Evolutionary conservation across 1,140 invertebrate genomes (phyloP), one percentile per base, ranked within the genome.

Genomic region (Leptinotarsa defecta): DNA sequence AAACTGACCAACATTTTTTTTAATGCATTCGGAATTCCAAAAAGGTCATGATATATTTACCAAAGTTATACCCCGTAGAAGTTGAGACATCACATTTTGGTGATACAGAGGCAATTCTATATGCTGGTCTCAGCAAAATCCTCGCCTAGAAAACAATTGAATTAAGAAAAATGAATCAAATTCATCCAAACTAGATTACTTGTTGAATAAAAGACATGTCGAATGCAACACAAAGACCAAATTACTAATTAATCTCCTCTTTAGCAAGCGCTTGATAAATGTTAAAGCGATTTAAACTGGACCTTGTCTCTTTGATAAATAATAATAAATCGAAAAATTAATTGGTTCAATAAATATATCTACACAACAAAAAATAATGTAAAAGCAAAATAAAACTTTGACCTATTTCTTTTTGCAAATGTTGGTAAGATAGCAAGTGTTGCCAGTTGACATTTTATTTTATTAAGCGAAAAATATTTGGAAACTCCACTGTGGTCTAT

Each of bases 31-130:
- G 1, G 13, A 11, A 11, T 43, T 43, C 34, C 34, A 43, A 43
- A 43, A 43, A 43, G 8, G 11, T 43, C 34, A 43, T 43, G 8
- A 43, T 43, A 72, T 70, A 15, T 22, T 70, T 70, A 70, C 68
- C 68, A 70, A 70, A 70, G 20, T 70, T 70, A 19, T 70, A 70
- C n/a, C 68, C 68, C 24, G 34, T 70, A 48, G 48, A 49, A 13
- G 19, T 52, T 19, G 68, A 24, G 4, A 13, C 15, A 49, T 49
- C n/a, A n/a, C 43, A 22, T 70, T 70, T 48, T 48, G 27, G 19
- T 70, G 68, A 13, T 48, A 48, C 20, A 48, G 48, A 13, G 13
- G 68, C n/a, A 17, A 48, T 52, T 0, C 34, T 70, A 48, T 4
- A 22, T 48, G 15, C 68, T 17, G 48, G 34, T 22, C 68, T 70